Conservation (phyloP, 2,888 invertebrate genomes). For the Atethmia centrago region DNA sequence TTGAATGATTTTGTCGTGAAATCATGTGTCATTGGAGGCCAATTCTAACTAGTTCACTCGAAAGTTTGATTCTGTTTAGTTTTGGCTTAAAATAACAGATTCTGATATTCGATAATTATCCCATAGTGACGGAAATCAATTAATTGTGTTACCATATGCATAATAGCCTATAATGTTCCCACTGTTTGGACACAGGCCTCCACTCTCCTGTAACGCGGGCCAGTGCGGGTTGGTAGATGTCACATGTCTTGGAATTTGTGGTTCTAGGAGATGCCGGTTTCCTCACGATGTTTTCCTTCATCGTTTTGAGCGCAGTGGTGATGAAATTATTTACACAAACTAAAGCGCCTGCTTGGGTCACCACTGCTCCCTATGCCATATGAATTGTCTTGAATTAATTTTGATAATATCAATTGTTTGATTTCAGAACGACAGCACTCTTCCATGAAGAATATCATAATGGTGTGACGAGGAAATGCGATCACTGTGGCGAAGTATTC, state of each 20-base stretch:
- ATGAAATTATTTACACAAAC: too few relatives aligned
- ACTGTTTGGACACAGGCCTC: too few relatives aligned
- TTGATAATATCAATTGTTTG: background rate
- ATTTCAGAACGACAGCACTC: constrained; percentile 80
- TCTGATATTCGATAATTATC: background rate
- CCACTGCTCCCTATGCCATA: too few relatives aligned
- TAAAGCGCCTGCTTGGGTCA: too few relatives aligned
- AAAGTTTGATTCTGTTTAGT: background rate
- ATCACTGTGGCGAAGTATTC: constrained; percentile 82
- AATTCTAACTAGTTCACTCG: background rate
- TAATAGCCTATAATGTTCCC: too few relatives aligned
- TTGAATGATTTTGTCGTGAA: background rate
- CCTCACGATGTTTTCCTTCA: too few relatives aligned
- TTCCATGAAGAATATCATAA: constrained; percentile 85
- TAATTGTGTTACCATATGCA: background rate
- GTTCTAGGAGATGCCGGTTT: too few relatives aligned
- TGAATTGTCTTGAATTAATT: too few relatives aligned
- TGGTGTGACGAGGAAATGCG: constrained; percentile 81
- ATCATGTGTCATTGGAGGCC: background rate
- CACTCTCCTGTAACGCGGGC: too few relatives aligned
- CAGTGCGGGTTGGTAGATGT: too few relatives aligned
- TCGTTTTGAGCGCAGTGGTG: too few relatives aligned
- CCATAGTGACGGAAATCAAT: background rate
- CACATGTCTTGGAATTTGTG: too few relatives aligned
- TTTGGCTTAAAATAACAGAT: background rate